Base-by-base conservation (phyloP, 2,113 vertebrate species). In the Raja brachyura region DNA sequence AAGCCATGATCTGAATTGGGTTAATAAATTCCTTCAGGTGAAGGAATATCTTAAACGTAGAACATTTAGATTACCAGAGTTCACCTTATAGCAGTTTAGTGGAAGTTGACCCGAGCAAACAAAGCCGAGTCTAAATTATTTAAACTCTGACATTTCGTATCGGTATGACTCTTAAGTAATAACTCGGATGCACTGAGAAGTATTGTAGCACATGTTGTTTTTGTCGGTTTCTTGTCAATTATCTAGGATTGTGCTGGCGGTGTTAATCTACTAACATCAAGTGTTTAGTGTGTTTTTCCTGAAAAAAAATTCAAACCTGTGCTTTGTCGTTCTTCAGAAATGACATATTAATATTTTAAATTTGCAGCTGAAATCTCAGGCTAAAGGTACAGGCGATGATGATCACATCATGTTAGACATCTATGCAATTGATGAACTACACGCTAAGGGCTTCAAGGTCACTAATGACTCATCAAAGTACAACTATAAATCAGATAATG, bases 331-430 rank as follows among this genome's bases (percentile, higher is more conserved):
- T 83, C 68, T 76, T 76, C 54, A 28, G 93, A 56, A 94, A 7
- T 33, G 10, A 0, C 93, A 5, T 48, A 48, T 56, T 39, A 70
- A 0, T 93, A 93, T 93, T 94, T 95, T 14, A 94, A 6, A 0
- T 93, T 94, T 94, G 85, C 94, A 98, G 98, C 94, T 99, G 8
- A 99, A 98, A 95, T 99, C 99, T 83, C 99, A 99, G 94, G 98
- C 98, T 78, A 99, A 97, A 66, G 99, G 98, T 4, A 96, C 97
- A 0, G 98, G 98, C 5, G 98, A 97, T 0, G 97, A 96, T 93
- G 98, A 99, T 85, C 97, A 98, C 94, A 97, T 99, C 94, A 99
- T 99, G 98, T 94, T 99, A 96, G 99, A 99, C 95, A 99, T 99
- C 93, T 99, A 99, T 0, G 98, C 98, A 86, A 99, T 99, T 0